phyloP scores from a whole-genome alignment of 2,113 vertebrate species.

The Chloropsis hardwickii region DNA sequence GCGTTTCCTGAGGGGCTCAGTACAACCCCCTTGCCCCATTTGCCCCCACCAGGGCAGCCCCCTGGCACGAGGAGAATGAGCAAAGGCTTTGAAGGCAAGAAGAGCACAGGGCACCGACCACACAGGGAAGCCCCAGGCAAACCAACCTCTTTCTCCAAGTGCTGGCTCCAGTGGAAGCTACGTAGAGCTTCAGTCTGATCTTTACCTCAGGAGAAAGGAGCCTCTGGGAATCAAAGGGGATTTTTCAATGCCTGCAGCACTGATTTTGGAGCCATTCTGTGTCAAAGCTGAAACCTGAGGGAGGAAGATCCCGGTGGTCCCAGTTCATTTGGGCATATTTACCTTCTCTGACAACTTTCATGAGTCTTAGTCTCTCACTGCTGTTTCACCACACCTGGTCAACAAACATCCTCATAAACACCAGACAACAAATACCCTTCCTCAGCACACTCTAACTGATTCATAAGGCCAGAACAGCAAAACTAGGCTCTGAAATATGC shows the following conservation, averaged over 20 bases:
- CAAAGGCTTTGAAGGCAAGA: background rate
- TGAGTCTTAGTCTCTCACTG: background rate
- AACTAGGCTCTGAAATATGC: background rate
- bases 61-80: background rate
- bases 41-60: background rate
- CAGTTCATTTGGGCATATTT: background rate
- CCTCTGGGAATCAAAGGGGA: background rate
- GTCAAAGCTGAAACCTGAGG: background rate
- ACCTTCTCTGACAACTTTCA: background rate
- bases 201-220: background rate
- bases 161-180: background rate
- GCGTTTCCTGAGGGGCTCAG: background rate
- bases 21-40: background rate
- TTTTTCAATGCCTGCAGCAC: background rate
- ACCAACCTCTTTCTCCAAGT: background rate
- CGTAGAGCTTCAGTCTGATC: rapidly evolving
- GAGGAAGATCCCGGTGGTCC: background rate
- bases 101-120: background rate
- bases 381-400: background rate
- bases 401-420: background rate
- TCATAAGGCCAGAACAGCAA: background rate
- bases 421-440: background rate
- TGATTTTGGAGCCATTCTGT: background rate
- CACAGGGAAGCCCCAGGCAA: background rate
- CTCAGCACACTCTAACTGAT: background rate